Base-by-base conservation (phyloP, 30 jellyfish, hydroid and myxozoan genomes). In the Aurelia aurita complex sp. Pacific region DNA sequence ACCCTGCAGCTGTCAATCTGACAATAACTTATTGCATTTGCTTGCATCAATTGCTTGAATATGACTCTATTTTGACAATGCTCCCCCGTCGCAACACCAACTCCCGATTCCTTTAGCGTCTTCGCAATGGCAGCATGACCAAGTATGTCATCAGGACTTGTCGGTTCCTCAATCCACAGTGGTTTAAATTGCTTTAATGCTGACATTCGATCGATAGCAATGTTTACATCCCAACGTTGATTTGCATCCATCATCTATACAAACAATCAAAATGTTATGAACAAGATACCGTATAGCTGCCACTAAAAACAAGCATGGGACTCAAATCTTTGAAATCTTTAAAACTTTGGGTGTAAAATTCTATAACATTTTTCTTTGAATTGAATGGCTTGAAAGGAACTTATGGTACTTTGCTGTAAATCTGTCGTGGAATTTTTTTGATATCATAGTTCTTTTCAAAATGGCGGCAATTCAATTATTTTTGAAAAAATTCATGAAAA, bases 1-100 rank as follows among this genome's bases (percentile, higher is more conserved):
- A 89, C 97, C 67, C 97, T 77, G 81, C 97, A 89, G 61, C 93
- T 89, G 64, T 89, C 97, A 57, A 89, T 89, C 77, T 89, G 97
- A 65, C 97, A 89, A 69, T 72, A 89, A 50, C 89, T 74, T 71
- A 89, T 89, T 7, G 97, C 92, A 10, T 76, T 74, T 4, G 86
- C 86, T 43, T 89, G 92, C 89, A 89, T 17, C 69, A 89, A 36
- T 80, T 89, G 97, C 77, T 89, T 89, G 86, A 89, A 89, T 7
- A 89, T 89, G 18, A 89, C 97, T 35, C 97, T 46, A 67, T 89
- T 89, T 40, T 89, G 97, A 60, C 97, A 89, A 51, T 81, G 93
- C 69, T 89, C 97, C 40, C 97, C 97, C 60, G 97, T 89, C 5
- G 97, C 97, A n/a, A 89, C 97, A 12, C 97, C 93, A 52, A 89